phyloP scores from a whole-genome alignment of 2,113 vertebrate species.

The Ptychochromis oligacanthus region DNA sequence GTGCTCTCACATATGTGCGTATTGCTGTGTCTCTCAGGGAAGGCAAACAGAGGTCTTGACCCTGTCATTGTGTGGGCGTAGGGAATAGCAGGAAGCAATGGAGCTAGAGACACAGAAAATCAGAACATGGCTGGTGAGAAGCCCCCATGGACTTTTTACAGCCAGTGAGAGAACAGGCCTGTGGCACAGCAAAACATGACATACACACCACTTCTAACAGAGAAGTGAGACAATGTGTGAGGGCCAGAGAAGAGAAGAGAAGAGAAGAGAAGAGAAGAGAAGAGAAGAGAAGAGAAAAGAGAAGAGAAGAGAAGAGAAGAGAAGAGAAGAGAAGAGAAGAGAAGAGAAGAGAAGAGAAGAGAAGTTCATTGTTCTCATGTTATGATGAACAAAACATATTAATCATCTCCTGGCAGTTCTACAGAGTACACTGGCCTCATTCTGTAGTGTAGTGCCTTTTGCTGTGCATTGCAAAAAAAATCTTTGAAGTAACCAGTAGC shows the following conservation, averaged over 20 bases:
- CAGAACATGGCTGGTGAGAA: slow-evolving; percentile 42
- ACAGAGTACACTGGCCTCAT: slow-evolving; percentile 50
- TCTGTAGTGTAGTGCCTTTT: slow-evolving; percentile 40
- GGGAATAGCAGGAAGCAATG: slow-evolving; percentile 33
- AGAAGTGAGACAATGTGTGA: neutral
- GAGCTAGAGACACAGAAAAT: slow-evolving; percentile 44
- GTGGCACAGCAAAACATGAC: slow-evolving; percentile 18
- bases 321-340: neutral
- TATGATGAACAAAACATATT: slow-evolving; percentile 39
- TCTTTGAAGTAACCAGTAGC: neutral
- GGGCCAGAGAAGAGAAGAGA: neutral
- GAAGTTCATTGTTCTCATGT: neutral
- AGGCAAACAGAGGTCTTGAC: slow-evolving; percentile 44
- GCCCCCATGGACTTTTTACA: slow-evolving; percentile 33
- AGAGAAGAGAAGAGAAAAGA: neutral
- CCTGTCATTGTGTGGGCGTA: slow-evolving; percentile 51
- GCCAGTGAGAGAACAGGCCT: slow-evolving; percentile 47
- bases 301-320: neutral
- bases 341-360: neutral
- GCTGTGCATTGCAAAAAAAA: neutral
- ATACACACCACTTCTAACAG: slow-evolving; percentile 9
- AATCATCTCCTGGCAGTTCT: slow-evolving; percentile 46
- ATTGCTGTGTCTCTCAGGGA: slow-evolving; percentile 17
- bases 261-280: neutral
- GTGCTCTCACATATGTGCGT: neutral